Percentiles rank a stretch among this genome's conserved stretches.
Evolutionary conservation across 2,888 invertebrate species (phyloP).

Genomic region (Drosophila subsilvestris): DNA sequence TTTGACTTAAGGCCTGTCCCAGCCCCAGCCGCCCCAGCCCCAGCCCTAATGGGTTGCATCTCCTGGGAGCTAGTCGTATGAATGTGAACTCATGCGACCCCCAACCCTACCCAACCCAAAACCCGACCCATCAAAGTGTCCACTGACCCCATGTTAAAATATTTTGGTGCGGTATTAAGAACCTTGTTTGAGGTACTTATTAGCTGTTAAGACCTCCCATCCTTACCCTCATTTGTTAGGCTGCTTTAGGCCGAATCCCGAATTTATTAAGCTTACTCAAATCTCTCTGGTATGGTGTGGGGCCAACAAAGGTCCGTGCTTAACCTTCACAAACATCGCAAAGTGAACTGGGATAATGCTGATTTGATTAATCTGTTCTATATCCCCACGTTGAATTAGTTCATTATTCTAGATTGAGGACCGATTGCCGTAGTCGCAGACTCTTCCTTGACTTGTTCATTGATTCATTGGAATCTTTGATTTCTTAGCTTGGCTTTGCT

Average conservation of each 20-base stretch:
- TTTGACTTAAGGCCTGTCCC: conserved; percentile 21
- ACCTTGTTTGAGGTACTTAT: conserved; percentile 37
- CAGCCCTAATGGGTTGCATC: conserved; percentile 13
- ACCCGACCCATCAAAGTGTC: conserved; percentile 36
- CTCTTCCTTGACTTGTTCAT: conserved; percentile 21
- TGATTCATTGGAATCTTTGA: conserved; percentile 4
- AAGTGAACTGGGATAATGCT: conserved; percentile 1
- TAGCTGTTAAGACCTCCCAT: conserved; percentile 18
- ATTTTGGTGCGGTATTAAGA: conserved; percentile 33
- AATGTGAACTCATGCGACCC: neutral
- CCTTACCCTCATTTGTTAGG: conserved; percentile 37
- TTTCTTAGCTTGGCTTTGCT: neutral
- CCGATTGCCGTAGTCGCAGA: neutral
- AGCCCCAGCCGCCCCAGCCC: too few relatives aligned
- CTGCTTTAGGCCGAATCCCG: conserved; percentile 15
- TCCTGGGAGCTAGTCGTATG: neutral
- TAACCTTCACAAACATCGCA: conserved; percentile 10
- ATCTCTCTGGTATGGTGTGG: conserved; percentile 5
- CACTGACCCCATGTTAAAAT: conserved; percentile 50
- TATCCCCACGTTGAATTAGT: neutral
- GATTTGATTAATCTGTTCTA: conserved; percentile 5
- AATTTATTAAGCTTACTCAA: conserved; percentile 31
- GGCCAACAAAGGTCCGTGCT: neutral
- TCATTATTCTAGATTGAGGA: neutral
- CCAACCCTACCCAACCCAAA: neutral